Evolutionary conservation across 2,113 vertebrate species (phyloP), one percentile per base, ranked within the genome.

Genomic region (Symphodus melops): DNA sequence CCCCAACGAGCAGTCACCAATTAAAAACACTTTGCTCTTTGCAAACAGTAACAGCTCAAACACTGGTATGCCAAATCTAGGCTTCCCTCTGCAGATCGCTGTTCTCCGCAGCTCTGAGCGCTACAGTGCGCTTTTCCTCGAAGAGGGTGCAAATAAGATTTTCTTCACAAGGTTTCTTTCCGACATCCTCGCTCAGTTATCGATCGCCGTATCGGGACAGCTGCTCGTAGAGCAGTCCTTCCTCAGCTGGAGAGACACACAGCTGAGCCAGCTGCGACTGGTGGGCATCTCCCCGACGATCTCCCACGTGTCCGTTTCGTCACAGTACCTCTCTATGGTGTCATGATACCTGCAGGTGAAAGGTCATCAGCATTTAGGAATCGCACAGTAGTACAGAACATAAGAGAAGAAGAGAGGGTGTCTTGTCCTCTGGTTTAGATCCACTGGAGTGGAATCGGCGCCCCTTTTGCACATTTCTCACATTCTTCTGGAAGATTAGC

Each of bases 231-330:
- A 82, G 41, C 90, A 60, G 75, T 95, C 92, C 65, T 95, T 95
- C 72, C 90, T 91, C 62, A 95, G 87, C 74, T 88, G 93, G 8
- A 95, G 89, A 5, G 95, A 93, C 8, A 94, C 94, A 3, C 95
- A 95, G 88, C 95, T 95, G 63, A 95, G 89, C 94, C 94, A 95
- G 87, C 95, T 95, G 41, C 94, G 93, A 68, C 95, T 95, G 60
- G 94, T 94, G 28, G 92, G 93, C 95, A 95, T 94, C 87, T 95
- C 94, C 2, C 94, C 93, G 0, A 95, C 88, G 3, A 95, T 92
- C 82, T 95, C 95, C 95, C 95, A 95, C 9, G 59, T 81, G 89
- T 94, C 93, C 0, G 91, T 92, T 57, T 94, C 92, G 0, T 95
- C 93, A 67, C 92, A 93, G 76, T 93, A 95, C 76, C 92, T 86